These are phyloP conservation scores for Sarcoramphus papa DNA, from an alignment of 2,797 vertebrate genomes.

Conservation along the genomic window DNA sequence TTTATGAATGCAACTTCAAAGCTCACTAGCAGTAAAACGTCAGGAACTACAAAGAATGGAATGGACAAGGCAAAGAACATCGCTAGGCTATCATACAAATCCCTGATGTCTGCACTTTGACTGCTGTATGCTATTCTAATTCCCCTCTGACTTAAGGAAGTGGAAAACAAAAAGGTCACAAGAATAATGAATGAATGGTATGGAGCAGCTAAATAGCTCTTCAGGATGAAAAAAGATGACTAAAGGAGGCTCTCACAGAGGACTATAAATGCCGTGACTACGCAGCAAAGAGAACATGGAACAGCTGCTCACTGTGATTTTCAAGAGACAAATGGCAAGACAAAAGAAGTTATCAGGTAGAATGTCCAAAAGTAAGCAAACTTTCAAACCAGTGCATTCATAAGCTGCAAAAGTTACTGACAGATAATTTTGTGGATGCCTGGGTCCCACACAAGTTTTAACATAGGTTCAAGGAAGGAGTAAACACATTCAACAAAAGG, in stretches of 20 bases:
- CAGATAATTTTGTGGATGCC: not conserved
- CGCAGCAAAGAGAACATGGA: not conserved
- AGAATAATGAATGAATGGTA: not conserved
- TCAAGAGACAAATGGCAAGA: not conserved
- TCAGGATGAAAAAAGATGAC: not conserved
- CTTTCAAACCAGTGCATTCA: not conserved
- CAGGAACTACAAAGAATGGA: not conserved
- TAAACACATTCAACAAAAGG: not conserved
- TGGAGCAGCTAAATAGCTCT: not conserved
- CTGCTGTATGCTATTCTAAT: not conserved
- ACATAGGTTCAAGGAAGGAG: not conserved
- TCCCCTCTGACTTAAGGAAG: not conserved
- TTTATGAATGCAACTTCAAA: not conserved
- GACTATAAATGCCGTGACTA: not conserved
- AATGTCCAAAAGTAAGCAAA: not conserved
- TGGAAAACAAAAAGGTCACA: not conserved
- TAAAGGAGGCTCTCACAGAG: not conserved
- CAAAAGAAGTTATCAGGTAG: not conserved
- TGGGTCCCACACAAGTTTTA: not conserved
- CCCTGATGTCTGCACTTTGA: not conserved
- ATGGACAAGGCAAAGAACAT: not conserved
- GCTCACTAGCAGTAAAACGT: not conserved
- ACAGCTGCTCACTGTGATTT: not conserved
- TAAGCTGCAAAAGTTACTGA: not conserved
- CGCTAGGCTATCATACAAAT: not conserved